Conservation (phyloP, 2,797 vertebrate genomes). For the Neostethus bicornis region DNA sequence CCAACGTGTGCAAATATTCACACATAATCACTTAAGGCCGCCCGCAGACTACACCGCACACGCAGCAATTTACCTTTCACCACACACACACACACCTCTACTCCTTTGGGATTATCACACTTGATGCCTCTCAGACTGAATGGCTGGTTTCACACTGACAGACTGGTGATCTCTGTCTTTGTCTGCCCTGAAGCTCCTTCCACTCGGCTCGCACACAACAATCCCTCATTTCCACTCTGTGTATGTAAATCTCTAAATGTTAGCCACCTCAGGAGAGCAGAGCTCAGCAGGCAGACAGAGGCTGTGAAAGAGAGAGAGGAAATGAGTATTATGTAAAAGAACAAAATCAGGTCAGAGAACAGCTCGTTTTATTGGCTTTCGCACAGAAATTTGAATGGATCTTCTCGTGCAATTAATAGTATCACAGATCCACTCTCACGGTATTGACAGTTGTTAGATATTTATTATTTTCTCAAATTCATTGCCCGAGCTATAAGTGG, state of each 20-base stretch:
- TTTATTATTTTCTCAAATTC: not conserved
- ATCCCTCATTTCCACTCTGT: slow-evolving; percentile 38
- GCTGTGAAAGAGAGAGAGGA: slow-evolving; percentile 33
- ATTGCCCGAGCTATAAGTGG: not conserved
- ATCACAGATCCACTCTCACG: slow-evolving; percentile 8
- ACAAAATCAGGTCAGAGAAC: slow-evolving; percentile 66
- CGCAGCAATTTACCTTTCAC: slow-evolving; percentile 24
- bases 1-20: slow-evolving; percentile 28
- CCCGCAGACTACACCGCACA: slow-evolving; percentile 35
- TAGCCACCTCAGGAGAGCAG: slow-evolving; percentile 37
- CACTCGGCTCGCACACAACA: slow-evolving; percentile 37
- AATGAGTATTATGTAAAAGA: slow-evolving; percentile 68
- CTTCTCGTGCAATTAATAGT: slow-evolving; percentile 16
- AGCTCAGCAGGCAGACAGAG: slow-evolving; percentile 35
- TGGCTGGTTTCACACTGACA: slow-evolving; percentile 70
- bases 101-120: slow-evolving; percentile 65
- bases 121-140: slow-evolving; percentile 68
- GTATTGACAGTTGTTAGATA: not conserved
- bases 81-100: slow-evolving; percentile 35
- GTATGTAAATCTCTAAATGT: slow-evolving; percentile 64
- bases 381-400: slow-evolving; percentile 10
- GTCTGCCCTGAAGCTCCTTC: slow-evolving; percentile 50
- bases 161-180: slow-evolving; percentile 68
- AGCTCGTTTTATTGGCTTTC: slow-evolving; percentile 29
- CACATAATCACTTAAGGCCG: slow-evolving; percentile 39